Base-by-base conservation (phyloP, 2,888 invertebrate genomes). In the Hypomecis punctinalis region DNA sequence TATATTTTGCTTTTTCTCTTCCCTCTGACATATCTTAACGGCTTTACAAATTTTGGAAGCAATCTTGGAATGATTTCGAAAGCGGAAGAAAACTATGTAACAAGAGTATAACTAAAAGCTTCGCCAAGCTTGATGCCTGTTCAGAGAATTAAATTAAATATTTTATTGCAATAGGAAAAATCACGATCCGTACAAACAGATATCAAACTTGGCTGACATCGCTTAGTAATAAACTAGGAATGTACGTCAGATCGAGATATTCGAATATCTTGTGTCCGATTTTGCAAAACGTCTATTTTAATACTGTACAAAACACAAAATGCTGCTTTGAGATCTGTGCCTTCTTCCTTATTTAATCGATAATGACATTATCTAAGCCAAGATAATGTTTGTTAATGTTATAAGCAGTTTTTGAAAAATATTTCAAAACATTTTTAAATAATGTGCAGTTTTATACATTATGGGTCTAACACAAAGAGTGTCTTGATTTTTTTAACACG, bases 21-120 rank as follows among this genome's bases (percentile, higher is more conserved):
- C 40, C 65, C 64, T 69, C 71, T 63, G 62, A 42, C 64, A 52
- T 33, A 42, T 37, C 57, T 11, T 46, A 11, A 62, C 39, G 51
- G 56, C 13, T 5, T 6, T 13, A 51, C 7, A 33, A 68, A 69
- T 71, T 37, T 13, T 89, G 91, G 91, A 91, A 91, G 89, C 83
- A 84, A 81, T 74, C 72, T 76, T 90, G 91, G 91, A 92, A 92
- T 91, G 91, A 85, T 84, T 80, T 68, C 67, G 74, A 70, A 80
- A 77, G 76, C 84, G 81, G 85, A 86, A 84, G 80, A 81, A 74
- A 70, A 76, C 67, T 79, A 80, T 74, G 72, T 78, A 78, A 63
- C 68, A 77, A 67, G 72, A 56, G 23, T 45, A 71, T 74, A 79
- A 76, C 74, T 76, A 79, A 77, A 42, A 59, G 60, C 57, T 68